These are phyloP conservation scores for Oreochromis spilurus DNA, from an alignment of 2,113 vertebrate species.

Conservation along the genomic window DNA sequence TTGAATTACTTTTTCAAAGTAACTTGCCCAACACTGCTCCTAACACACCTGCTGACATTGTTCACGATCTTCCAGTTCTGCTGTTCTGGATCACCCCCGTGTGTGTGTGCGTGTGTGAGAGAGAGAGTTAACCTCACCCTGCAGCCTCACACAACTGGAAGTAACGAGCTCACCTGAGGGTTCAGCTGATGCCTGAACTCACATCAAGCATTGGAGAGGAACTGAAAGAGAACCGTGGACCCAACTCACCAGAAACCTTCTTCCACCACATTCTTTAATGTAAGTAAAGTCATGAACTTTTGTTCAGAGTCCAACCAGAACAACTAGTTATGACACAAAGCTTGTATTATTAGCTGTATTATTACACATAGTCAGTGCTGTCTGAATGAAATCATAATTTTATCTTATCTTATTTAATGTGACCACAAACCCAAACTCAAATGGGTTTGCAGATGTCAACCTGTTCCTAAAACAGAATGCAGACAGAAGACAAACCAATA, in stretches of 20 bases:
- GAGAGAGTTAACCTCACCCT: neutral
- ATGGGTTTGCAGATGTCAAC: neutral
- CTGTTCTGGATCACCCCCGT: neutral
- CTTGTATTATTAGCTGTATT: neutral
- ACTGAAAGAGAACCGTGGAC: neutral
- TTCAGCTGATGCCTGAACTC: neutral
- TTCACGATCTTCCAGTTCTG: neutral
- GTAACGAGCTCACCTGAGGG: accelerated
- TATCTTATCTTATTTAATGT: neutral
- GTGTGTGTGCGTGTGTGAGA: neutral
- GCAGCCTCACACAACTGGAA: accelerated
- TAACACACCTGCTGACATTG: neutral
- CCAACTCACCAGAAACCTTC: neutral
- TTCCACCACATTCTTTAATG: neutral
- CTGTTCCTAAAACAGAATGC: neutral
- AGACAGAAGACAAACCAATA: neutral
- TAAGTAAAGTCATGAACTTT: neutral
- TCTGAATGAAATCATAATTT: neutral
- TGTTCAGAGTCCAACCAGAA: neutral
- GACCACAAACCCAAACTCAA: conserved; percentile 22
- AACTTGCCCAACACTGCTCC: too few species aligned
- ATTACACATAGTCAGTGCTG: neutral
- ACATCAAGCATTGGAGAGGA: neutral
- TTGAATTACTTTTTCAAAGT: too few species aligned
- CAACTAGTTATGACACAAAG: neutral